phyloP scores from a whole-genome alignment of 2,888 invertebrate genomes.

The Tethea ocularis region DNA sequence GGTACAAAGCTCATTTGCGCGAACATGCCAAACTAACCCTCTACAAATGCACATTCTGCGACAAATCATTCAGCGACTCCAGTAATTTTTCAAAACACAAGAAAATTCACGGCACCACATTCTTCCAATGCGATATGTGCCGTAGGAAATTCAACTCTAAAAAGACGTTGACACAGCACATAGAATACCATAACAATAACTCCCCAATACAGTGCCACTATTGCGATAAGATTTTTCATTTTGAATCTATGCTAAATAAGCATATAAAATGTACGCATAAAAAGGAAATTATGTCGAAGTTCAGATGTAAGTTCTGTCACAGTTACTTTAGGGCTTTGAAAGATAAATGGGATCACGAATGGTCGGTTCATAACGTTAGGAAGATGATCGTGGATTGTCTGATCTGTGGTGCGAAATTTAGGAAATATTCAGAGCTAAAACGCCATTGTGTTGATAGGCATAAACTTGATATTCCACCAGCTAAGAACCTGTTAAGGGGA shows the following conservation, averaged over 20 bases:
- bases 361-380: slow-evolving; percentile 69
- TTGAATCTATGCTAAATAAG: slow-evolving; percentile 73
- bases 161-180: slow-evolving; percentile 72
- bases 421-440: slow-evolving; percentile 72
- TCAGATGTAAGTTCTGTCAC: slow-evolving; percentile 65
- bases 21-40: slow-evolving; percentile 76
- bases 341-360: slow-evolving; percentile 80
- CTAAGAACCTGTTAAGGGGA: slow-evolving; percentile 53
- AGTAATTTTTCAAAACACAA: slow-evolving; percentile 81
- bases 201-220: slow-evolving; percentile 57
- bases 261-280: slow-evolving; percentile 66
- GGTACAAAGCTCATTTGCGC: slow-evolving; percentile 74
- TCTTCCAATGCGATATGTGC: slow-evolving; percentile 74
- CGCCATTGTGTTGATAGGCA: slow-evolving; percentile 60
- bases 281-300: slow-evolving; percentile 43
- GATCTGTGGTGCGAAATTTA: slow-evolving; percentile 65
- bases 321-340: slow-evolving; percentile 59
- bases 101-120: slow-evolving; percentile 70
- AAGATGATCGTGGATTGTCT: slow-evolving; percentile 71
- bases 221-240: slow-evolving; percentile 67
- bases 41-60: slow-evolving; percentile 76
- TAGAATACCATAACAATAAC: slow-evolving; percentile 71
- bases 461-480: slow-evolving; percentile 54
- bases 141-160: slow-evolving; percentile 77
- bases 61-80: slow-evolving; percentile 78